phyloP scores from a whole-genome alignment of 2,113 vertebrate species.

The Triplophysa tibetana region DNA sequence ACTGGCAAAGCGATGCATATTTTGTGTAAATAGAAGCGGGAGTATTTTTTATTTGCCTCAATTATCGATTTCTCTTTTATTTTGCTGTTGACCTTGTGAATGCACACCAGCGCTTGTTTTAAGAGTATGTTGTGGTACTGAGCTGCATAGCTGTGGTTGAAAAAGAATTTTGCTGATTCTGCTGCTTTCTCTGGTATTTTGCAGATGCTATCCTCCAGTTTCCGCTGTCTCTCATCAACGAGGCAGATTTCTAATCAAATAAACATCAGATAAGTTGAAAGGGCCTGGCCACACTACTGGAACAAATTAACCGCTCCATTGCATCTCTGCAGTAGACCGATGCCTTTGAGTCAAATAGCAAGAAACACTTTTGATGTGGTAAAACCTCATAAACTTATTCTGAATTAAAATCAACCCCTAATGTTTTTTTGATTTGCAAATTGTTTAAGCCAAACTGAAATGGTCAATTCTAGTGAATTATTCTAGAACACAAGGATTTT shows the following conservation, averaged over 20 bases:
- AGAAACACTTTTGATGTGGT: conserved; percentile 20
- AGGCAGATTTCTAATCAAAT: conserved; percentile 15
- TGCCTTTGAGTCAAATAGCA: background rate
- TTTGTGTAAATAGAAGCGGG: background rate
- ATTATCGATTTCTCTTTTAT: background rate
- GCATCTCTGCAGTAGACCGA: conserved; percentile 1
- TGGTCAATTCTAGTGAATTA: background rate
- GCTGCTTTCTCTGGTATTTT: background rate
- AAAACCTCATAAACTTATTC: conserved; percentile 3
- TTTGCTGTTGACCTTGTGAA: conserved; percentile 1
- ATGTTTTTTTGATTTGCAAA: background rate
- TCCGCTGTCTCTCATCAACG: conserved; percentile 17
- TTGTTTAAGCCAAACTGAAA: background rate
- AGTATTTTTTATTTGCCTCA: background rate
- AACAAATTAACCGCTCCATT: background rate
- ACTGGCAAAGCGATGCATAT: background rate
- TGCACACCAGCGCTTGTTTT: conserved; percentile 1
- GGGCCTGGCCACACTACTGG: background rate
- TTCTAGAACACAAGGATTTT: background rate
- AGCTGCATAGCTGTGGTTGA: background rate
- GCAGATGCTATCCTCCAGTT: conserved; percentile 18
- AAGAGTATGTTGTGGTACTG: background rate
- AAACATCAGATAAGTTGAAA: conserved; percentile 20
- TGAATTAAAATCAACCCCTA: background rate
- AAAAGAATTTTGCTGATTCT: background rate